A percentile compares a stretch with the other conserved stretches of the same genome.
Conservation (phyloP, 1,140 invertebrate genomes). For the Lepidostoma basale region DNA sequence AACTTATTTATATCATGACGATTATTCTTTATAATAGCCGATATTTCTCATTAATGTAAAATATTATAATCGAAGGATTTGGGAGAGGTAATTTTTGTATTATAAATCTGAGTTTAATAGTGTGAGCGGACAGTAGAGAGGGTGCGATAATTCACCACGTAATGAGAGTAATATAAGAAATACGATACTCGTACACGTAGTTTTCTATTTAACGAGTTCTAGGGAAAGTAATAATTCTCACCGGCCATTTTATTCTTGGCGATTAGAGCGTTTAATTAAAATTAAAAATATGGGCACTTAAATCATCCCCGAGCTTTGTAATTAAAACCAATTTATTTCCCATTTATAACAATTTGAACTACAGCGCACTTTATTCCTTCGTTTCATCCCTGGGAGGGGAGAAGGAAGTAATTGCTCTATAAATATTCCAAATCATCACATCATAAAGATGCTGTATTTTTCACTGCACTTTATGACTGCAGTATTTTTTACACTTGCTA, state of each 20-base stretch:
- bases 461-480: too few relatives aligned
- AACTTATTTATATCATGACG: too few relatives aligned
- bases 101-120: too few relatives aligned
- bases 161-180: neutral
- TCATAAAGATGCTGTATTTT: neutral
- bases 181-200: neutral
- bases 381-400: neutral
- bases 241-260: constrained; percentile 8
- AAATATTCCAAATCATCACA: constrained; percentile 11
- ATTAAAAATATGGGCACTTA: constrained; percentile 30
- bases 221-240: constrained; percentile 10
- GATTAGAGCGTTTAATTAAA: constrained; percentile 30
- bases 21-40: too few relatives aligned
- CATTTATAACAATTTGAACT: constrained; percentile 26
- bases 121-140: too few relatives aligned
- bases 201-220: neutral
- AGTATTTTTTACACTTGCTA: too few relatives aligned
- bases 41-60: too few relatives aligned
- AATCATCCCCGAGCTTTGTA: constrained; percentile 24
- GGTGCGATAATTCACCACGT: too few relatives aligned
- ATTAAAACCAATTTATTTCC: constrained; percentile 32
- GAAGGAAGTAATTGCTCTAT: constrained; percentile 1
- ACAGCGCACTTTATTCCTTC: neutral
- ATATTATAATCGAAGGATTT: too few relatives aligned
- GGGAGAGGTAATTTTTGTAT: too few relatives aligned